phyloP scores from a whole-genome alignment of 2,797 vertebrate species.

The Enteromius argenteus region DNA sequence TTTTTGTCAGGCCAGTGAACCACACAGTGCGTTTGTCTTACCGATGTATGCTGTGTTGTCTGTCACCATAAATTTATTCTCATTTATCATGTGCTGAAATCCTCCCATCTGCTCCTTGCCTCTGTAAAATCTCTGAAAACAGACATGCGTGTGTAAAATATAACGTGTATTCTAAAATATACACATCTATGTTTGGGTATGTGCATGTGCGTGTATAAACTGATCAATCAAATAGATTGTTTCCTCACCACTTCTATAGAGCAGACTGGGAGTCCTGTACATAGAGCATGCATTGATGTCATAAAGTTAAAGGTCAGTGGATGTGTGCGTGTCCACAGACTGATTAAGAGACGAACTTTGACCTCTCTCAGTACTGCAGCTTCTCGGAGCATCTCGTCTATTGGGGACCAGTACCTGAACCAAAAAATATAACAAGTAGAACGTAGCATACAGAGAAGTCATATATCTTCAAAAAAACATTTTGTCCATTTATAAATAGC shows the following conservation, averaged over 20 bases:
- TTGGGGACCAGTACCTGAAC: slow-evolving; percentile 92
- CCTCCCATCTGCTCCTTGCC: slow-evolving; percentile 77
- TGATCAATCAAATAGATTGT: neutral
- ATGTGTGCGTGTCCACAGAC: slow-evolving; percentile 91
- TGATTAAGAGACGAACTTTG: slow-evolving; percentile 90
- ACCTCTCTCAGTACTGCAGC: slow-evolving; percentile 87
- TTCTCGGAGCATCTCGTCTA: slow-evolving; percentile 91
- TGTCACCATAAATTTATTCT: slow-evolving; percentile 95
- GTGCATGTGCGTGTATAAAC: neutral
- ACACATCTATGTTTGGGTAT: neutral
- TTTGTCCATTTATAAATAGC: neutral
- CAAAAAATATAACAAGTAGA: neutral
- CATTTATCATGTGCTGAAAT: slow-evolving; percentile 83
- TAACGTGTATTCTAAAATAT: neutral
- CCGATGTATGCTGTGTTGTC: slow-evolving; percentile 89
- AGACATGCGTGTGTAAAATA: neutral
- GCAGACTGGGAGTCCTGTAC: slow-evolving; percentile 90
- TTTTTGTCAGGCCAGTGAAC: neutral
- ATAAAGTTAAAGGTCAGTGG: slow-evolving; percentile 94
- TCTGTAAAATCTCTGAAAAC: slow-evolving; percentile 50
- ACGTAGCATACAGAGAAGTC: neutral
- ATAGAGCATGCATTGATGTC: slow-evolving; percentile 93
- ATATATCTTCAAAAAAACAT: neutral
- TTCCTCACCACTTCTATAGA: slow-evolving; percentile 91
- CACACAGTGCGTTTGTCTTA: slow-evolving; percentile 68